Evolutionary conservation across 2,113 vertebrate genomes (phyloP), one percentile per base, ranked within the genome.

Genomic region (Equus przewalskii): DNA sequence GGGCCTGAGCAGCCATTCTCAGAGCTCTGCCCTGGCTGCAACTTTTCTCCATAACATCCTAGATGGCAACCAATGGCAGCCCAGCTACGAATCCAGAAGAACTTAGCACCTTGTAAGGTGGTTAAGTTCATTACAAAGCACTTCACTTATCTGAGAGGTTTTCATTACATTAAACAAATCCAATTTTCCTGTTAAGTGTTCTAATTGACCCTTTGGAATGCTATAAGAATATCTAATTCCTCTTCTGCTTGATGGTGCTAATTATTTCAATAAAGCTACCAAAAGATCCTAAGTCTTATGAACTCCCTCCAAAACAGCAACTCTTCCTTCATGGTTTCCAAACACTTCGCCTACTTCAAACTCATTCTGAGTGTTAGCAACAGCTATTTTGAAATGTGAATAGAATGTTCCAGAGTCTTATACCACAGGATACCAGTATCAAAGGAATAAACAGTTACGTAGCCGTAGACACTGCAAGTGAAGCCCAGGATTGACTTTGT

Each of bases 141-240:
- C 62, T 95, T 96, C 33, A 56, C 89, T 91, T 89, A 49, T 80
- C 79, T 97, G 87, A 93, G 89, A 60, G 28, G 26, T 73, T 96
- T 96, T 92, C 96, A 96, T 83, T 96, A 79, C 96, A 91, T 89
- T 96, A 96, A 96, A 94, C 72, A 96, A 96, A 95, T 93, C 36
- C 67, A 86, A 80, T 96, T 91, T 97, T 28, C 78, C 73, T 75
- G 46, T 70, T 94, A 91, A 96, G 69, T 69, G 89, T 94, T 96
- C 94, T 93, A 96, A 80, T 54, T 94, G 95, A 96, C 56, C 49
- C 49, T 89, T 89, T 60, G 78, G 69, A 97, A 92, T 98, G 75
- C 82, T 82, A 13, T 51, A 88, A 84, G 67, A 14, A 60, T 82
- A 58, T 91, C 96, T 96, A 93, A 97, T 96, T 94, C 85, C 36